Base-by-base conservation (phyloP, 2,797 vertebrate species). In the Danio jaintianensis region DNA sequence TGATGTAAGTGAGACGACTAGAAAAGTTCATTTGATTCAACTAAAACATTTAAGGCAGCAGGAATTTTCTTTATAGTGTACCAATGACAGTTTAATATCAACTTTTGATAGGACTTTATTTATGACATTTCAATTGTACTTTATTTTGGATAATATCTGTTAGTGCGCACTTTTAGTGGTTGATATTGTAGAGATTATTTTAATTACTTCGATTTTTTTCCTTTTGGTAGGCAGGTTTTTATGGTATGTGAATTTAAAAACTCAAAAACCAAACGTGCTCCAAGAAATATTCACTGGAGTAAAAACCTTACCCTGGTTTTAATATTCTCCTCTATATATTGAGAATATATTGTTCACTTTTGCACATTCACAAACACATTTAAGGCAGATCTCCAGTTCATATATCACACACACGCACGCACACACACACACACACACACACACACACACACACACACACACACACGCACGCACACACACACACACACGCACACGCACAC, bases 371-470 rank as follows among this genome's bases (percentile, higher is more conserved):
- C 71, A 74, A 74, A 22, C 36, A 64, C 78, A 71, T 20, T 66
- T 20, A 45, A 47, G 11, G n/a, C 45, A 66, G 20, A 56, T 59
- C 81, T 82, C 76, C 63, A 40, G 78, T 82, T 79, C 79, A 48
- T 53, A 61, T 66, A n/a, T n/a, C n/a, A n/a, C 83, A 59, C 42
- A 82, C 75, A 72, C 80, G 76, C 11, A 66, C 59, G 78, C 64
- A 61, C 64, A 78, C 74, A 61, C 72, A 62, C 79, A 76, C 79
- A 75, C 69, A 73, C 69, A 68, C 13, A n/a, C 83, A 59, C 42
- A 82, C 75, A 72, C 80, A 76, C 11, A 66, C 59, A 78, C 64
- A 61, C 64, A 78, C 74, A 61, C 72, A 62, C 79, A 76, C 79
- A 75, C 69, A 73, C 69, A 68, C 13, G n/a, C 83, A 59, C 42